A percentile compares a stretch with the other conserved stretches of the same genome.
Evolutionary conservation across 2,797 vertebrate genomes (phyloP).

Genomic region (Sus cebifrons): DNA sequence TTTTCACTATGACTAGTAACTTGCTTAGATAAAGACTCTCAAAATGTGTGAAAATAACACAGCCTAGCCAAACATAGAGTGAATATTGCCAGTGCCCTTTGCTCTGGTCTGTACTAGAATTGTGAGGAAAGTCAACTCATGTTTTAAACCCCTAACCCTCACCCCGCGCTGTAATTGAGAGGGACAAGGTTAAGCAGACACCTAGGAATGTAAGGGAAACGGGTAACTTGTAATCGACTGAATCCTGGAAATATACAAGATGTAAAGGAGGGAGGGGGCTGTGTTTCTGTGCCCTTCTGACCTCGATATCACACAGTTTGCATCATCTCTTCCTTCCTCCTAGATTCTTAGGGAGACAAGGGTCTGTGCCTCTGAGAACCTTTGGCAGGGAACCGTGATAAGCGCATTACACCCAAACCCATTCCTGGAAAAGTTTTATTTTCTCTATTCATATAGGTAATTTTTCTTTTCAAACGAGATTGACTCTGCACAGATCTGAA

Average conservation of each 20-base stretch:
- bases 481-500: neutral
- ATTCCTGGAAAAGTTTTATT: neutral
- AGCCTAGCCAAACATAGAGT: neutral
- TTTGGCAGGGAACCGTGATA: neutral
- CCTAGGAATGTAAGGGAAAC: neutral
- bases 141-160: neutral
- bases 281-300: neutral
- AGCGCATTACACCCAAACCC: neutral
- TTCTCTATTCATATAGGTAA: neutral
- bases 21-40: neutral
- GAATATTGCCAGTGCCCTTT: neutral
- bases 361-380: neutral
- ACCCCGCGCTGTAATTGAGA: neutral
- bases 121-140: neutral
- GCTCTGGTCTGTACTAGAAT: neutral
- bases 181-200: neutral
- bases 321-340: neutral
- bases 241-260: neutral
- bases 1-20: neutral
- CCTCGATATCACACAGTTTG: accelerated
- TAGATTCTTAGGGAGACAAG: neutral
- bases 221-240: neutral
- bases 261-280: neutral
- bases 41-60: neutral
- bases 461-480: conserved; percentile 22